Base-by-base conservation (phyloP, 2,797 vertebrate species). In the Aplochiton taeniatus region DNA sequence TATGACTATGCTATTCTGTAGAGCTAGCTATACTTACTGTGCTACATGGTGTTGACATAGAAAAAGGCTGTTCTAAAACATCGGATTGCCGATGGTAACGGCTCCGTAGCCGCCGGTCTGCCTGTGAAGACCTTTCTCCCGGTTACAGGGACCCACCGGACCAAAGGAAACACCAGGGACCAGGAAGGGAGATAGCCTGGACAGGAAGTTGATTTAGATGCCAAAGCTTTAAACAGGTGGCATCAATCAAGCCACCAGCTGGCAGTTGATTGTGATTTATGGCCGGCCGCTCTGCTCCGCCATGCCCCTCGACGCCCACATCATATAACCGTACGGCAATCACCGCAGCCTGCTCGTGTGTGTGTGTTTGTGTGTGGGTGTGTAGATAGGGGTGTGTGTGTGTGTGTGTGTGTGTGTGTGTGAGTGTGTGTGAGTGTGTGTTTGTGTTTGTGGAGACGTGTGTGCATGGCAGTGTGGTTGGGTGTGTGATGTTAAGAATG, bases 201-300 rank as follows among this genome's bases (percentile, higher is more conserved):
- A 12, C 1, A 72, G 41, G 66, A 65, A 60, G 71, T 64, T 78
- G 84, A 85, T 84, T 85, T 80, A 79, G 73, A 74, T 63, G 17
- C 57, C 61, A 74, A 55, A 57, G 58, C 61, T 82, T 75, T 83
- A 85, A 84, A 83, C 66, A n/a, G 59, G 71, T 54, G 52, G 72
- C 79, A 85, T 87, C 82, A 85, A 80, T 88, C 77, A 83, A 79
- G 54, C 72, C 16, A 55, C 63, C 59, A 80, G 73, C 69, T 73
- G 77, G 79, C 59, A 66, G 46, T 76, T 81, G 80, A 78, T 74
- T 61, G 64, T 84, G 80, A 90, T 82, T 54, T 80, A 85, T 31
- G 59, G 75, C 66, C 65, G 43, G 73, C 65, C 64, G 52, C 60
- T 78, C 61, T 66, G 4, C 19, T 41, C 70, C 75, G 71, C 76